Conservation (phyloP, 2,113 vertebrate species). For the Nyctibius bracteatus region DNA sequence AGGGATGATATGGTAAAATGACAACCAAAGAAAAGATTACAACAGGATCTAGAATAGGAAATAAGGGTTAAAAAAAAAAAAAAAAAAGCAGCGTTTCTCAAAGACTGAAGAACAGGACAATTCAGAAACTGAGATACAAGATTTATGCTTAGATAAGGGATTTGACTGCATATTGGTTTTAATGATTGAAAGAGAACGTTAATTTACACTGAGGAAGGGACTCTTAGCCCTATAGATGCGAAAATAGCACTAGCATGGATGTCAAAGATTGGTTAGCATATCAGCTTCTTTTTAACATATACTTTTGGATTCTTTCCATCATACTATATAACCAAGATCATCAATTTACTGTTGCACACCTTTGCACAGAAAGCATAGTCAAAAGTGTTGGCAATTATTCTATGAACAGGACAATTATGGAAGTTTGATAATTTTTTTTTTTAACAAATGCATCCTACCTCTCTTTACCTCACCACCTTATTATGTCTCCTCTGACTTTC, state of each 20-base stretch:
- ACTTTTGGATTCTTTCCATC: background rate
- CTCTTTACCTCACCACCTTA: background rate
- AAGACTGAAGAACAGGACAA: background rate
- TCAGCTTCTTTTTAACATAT: background rate
- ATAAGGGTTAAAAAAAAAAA: background rate
- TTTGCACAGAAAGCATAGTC: background rate
- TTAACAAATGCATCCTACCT: background rate
- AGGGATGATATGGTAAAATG: background rate
- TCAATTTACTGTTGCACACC: background rate
- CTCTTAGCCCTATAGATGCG: background rate
- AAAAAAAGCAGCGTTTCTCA: background rate
- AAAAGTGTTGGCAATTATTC: background rate
- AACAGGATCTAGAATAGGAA: background rate
- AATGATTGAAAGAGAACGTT: background rate
- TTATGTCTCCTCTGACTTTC: background rate
- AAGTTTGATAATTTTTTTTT: background rate
- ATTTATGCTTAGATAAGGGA: background rate
- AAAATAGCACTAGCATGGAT: background rate
- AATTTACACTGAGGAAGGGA: background rate
- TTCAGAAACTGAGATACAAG: background rate
- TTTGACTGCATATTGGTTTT: background rate
- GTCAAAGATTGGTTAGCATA: background rate
- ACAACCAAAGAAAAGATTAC: background rate
- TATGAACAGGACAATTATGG: background rate
- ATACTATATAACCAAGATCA: background rate